These are phyloP conservation scores for Coilia nasus DNA, from an alignment of 2,797 vertebrate genomes.

Conservation along the genomic window DNA sequence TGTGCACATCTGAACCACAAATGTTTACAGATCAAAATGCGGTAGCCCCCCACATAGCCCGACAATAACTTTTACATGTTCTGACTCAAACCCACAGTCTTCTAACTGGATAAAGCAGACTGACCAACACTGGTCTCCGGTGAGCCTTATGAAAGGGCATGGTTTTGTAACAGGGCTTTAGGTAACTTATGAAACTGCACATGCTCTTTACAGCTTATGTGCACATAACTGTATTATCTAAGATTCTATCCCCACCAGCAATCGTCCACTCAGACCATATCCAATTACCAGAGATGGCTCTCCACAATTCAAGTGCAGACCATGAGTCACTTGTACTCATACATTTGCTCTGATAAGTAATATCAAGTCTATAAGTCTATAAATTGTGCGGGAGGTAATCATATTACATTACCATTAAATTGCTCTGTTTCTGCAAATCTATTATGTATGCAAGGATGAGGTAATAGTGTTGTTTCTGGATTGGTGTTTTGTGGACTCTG, in stretches of 20 bases:
- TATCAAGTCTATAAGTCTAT: neutral
- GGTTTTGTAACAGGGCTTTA: neutral
- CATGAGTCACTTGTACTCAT: neutral
- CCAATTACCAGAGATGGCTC: constrained; percentile 1
- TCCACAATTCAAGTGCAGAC: neutral
- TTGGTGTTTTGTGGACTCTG: constrained; percentile 58
- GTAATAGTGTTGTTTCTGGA: neutral
- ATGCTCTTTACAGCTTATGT: neutral
- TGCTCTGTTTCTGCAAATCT: neutral
- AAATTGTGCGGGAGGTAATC: neutral
- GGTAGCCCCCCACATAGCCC: too few species aligned
- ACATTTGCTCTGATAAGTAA: neutral
- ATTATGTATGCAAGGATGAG: neutral
- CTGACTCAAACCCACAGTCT: neutral
- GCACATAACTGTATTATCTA: neutral
- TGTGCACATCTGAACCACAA: too few species aligned
- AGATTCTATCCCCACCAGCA: neutral
- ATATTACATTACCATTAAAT: neutral
- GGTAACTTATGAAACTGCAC: neutral
- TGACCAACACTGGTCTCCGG: neutral
- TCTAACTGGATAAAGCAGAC: neutral
- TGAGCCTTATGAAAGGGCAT: neutral
- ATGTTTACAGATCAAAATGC: too few species aligned
- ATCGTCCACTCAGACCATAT: neutral
- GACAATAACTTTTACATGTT: too few species aligned